Base-by-base conservation (phyloP, 2,888 invertebrate species). In the Megastigmus dorsalis region DNA sequence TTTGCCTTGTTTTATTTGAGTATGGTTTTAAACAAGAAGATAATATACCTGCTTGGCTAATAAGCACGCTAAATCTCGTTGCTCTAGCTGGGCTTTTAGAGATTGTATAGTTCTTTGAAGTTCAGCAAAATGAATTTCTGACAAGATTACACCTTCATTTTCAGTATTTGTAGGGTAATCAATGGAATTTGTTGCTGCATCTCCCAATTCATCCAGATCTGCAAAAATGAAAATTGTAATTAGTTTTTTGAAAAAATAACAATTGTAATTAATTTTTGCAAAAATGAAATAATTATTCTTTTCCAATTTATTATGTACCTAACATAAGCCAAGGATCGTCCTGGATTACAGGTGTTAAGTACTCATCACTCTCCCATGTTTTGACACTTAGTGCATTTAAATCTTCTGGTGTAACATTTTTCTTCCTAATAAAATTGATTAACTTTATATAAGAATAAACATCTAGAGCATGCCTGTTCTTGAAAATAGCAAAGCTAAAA, bases 241-340 rank as follows among this genome's bases (percentile, higher is more conserved):
- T 65, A 6, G 20, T 36, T 45, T 28, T 15, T n/a, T n/a, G n/a
- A n/a, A n/a, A n/a, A n/a, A n/a, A n/a, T n/a, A n/a, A n/a, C n/a
- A 36, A 36, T 38, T 18, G 6, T 54, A 38, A 36, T 9, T 36
- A n/a, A 30, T 20, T 52, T 10, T 54, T 30, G 4, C 4, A 10
- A 30, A n/a, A n/a, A n/a, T n/a, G n/a, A n/a, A n/a, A n/a, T n/a
- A n/a, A n/a, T n/a, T n/a, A n/a, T n/a, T n/a, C n/a, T n/a, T n/a
- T n/a, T n/a, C n/a, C n/a, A n/a, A n/a, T n/a, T n/a, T 65, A 43
- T 15, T 33, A 79, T 84, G 80, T 91, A 92, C 95, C 96, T 85
- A 93, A 94, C 92, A 93, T 95, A 48, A 97, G 88, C 94, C 96
- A 94, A 9, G 94, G 91, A 85, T 97, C 97, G 84, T 93, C 91